Percentiles rank a stretch among this genome's conserved stretches.
These are phyloP conservation scores for Phainopepla nitens DNA, from an alignment of 2,113 vertebrate species.

Conservation along the genomic window DNA sequence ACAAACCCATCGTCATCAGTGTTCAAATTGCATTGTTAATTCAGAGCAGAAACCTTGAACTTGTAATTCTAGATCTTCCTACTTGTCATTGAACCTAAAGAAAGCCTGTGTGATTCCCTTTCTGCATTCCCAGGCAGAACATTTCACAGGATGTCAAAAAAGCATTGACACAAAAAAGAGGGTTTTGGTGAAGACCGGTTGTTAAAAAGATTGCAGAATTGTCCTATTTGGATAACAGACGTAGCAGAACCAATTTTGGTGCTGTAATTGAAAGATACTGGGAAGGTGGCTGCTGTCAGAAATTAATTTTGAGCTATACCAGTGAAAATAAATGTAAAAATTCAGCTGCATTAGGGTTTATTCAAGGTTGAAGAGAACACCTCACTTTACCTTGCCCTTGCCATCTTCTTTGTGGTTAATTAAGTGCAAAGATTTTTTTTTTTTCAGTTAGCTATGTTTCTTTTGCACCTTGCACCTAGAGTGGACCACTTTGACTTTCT, in stretches of 20 bases:
- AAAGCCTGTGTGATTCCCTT: not conserved
- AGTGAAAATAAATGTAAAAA: not conserved
- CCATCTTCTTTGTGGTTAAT: not conserved
- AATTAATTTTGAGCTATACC: not conserved
- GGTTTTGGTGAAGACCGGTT: not conserved
- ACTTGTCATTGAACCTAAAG: not conserved
- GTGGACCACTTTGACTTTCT: not conserved
- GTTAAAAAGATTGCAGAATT: not conserved
- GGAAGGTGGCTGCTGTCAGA: not conserved
- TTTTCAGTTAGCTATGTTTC: not conserved
- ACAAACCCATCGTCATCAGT: not conserved
- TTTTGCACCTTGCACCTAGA: not conserved
- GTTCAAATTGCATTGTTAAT: not conserved
- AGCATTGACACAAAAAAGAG: not conserved
- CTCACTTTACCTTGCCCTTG: not conserved
- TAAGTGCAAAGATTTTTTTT: not conserved
- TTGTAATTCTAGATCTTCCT: not conserved
- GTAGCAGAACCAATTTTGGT: not conserved
- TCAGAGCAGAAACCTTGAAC: not conserved
- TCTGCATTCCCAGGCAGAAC: not conserved
- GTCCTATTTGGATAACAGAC: not conserved
- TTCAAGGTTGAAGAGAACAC: not conserved
- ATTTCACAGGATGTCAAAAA: not conserved
- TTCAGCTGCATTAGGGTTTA: not conserved
- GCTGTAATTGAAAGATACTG: not conserved